Base-by-base conservation (phyloP, 2,113 vertebrate genomes). In the Campylomormyrus numenius region DNA sequence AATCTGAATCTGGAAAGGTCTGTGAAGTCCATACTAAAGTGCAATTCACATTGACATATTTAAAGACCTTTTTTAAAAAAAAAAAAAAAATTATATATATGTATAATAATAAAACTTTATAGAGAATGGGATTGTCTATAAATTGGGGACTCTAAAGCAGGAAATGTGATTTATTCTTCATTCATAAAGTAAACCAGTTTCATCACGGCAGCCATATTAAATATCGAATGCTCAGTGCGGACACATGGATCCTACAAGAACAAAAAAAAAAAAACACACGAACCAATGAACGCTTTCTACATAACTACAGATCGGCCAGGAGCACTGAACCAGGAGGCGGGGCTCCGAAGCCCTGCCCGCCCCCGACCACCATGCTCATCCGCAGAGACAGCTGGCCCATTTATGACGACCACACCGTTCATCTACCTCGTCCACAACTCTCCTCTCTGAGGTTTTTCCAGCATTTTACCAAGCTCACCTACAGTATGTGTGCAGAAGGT, bases 391-490 rank as follows among this genome's bases (percentile, higher is more conserved):
- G 31, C 31, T 77, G 70, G 17, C 31, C 70, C 31, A 39, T 13
- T 39, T 31, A 39, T 77, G 70, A 77, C 2, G 45, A 50, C 24
- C 19, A 0, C 21, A n/a, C 42, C 11, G 24, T 49, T 48, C 1
- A n/a, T 85, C 11, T 50, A 85, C 46, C 3, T 85, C 11, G 0
- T 77, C 13, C 70, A 85, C 84, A 85, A 45, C 42, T 19, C 10
- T 83, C 24, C 21, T 84, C 42, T 21, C 17, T 3, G 42, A 84
- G 19, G 80, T 42, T 84, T 84, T 4, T 46, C 17, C 80, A 84
- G 31, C 8, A 24, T 46, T 85, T 46, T 49, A 49, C 9, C 24
- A 24, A 39, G 9, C 83, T 85, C 17, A 95, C 95, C 95, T 96
- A n/a, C n/a, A n/a, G n/a, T n/a, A 94, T 95, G 92, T 83, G 83